Base-by-base conservation (phyloP, 2,113 vertebrate genomes). In the Trogon surrucura region DNA sequence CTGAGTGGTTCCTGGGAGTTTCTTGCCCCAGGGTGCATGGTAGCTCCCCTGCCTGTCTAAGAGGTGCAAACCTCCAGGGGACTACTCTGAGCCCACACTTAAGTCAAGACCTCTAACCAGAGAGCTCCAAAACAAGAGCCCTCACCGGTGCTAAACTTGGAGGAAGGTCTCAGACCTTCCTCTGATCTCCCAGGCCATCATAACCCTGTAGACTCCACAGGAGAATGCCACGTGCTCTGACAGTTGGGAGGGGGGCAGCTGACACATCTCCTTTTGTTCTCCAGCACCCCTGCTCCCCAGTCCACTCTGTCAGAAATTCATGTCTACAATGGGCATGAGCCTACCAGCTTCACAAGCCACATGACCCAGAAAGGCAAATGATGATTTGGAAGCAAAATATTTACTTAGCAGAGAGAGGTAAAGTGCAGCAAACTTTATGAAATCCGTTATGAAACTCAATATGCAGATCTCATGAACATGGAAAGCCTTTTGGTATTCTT, bases 391-490 rank as follows among this genome's bases (percentile, higher is more conserved):
- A 89, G 41, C 19, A 85, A 91, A 96, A 75, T 71, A 81, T 81
- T 86, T 95, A 80, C 60, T 25, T n/a, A 82, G 57, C 13, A 86
- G 64, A 93, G 34, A 3, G 2, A 27, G 51, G 77, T 73, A 64
- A 93, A 92, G 67, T 70, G 23, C 69, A 95, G 26, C n/a, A 94
- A 93, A 80, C 19, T 73, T 80, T 53, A 81, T 69, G 48, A 96
- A 93, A 88, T 74, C 34, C 51, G 51, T n/a, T 48, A 56, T 65
- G 70, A 58, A 94, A 56, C 30, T 85, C 45, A 25, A 51, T 16
- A 56, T 38, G 27, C 34, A 85, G 47, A 60, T 82, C 34, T 56
- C 32, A 70, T 36, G 79, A 56, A 74, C 38, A 38, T 82, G 62
- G 45, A 61, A 96, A 94, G 23, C 36, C 32, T 61, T 89, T 67